These are phyloP conservation scores for Edolisoma coerulescens DNA, from an alignment of 2,113 vertebrate species.

Conservation along the genomic window DNA sequence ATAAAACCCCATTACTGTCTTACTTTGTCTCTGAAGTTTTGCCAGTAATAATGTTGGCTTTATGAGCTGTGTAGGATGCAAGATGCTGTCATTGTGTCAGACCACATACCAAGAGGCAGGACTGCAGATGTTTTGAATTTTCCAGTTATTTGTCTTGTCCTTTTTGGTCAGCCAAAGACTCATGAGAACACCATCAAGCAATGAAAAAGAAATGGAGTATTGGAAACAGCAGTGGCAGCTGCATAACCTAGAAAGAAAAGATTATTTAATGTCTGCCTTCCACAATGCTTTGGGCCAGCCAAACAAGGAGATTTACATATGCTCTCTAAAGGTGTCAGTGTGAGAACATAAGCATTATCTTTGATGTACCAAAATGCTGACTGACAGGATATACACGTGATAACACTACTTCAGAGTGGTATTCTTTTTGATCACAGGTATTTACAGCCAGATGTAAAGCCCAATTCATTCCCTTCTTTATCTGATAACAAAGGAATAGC, in stretches of 20 bases:
- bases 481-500: neutral
- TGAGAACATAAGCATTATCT: conserved; percentile 8
- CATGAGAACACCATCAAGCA: neutral
- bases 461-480: neutral
- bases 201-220: neutral
- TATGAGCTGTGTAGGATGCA: neutral
- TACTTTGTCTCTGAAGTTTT: neutral
- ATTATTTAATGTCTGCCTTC: neutral
- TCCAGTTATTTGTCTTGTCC: conserved; percentile 23
- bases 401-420: neutral
- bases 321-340: neutral
- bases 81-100: conserved; percentile 8
- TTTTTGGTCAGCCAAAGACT: neutral
- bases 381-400: neutral
- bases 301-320: neutral
- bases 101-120: conserved; percentile 13
- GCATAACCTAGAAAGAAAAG: neutral
- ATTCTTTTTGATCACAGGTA: conserved; percentile 32
- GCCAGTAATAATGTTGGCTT: conserved; percentile 15
- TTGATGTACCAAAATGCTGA: neutral
- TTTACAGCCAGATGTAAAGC: neutral
- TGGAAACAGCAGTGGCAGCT: conserved; percentile 9
- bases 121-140: conserved; percentile 31
- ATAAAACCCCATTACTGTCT: neutral
- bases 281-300: neutral